Conservation (phyloP, 1,140 invertebrate species). For the Vanessa tameamea region DNA sequence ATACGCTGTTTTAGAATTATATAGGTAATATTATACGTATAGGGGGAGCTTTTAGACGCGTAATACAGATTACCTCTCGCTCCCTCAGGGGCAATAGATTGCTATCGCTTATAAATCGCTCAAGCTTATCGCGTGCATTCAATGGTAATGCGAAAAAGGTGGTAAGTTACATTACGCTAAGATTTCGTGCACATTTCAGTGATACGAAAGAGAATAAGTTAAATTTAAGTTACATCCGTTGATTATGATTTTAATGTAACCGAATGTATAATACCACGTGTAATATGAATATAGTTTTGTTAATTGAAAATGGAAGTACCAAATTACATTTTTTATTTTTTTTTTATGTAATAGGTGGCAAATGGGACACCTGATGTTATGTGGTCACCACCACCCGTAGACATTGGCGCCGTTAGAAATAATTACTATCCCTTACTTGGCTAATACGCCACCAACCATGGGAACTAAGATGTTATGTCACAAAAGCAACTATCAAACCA, state of each 20-base stretch:
- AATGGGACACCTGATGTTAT: no score
- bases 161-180: conserved; percentile 32
- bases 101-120: conserved; percentile 68
- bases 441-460: no score
- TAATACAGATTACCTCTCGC: conserved; percentile 45
- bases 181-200: conserved; percentile 29
- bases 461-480: no score
- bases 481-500: no score
- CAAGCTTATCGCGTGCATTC: conserved; percentile 60
- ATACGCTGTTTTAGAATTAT: not conserved
- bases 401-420: no score
- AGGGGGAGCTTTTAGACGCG: not conserved
- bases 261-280: not conserved
- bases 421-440: no score
- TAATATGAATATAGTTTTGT: not conserved
- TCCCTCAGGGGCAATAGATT: conserved; percentile 56
- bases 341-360: no score
- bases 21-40: not conserved
- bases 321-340: no score
- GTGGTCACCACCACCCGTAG: no score
- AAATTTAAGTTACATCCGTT: not conserved
- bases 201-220: not conserved
- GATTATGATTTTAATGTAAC: not conserved
- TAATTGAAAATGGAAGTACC: no score
- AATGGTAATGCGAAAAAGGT: conserved; percentile 49